Conservation (phyloP, 2,113 vertebrate species). For the Gyps fulvus region DNA sequence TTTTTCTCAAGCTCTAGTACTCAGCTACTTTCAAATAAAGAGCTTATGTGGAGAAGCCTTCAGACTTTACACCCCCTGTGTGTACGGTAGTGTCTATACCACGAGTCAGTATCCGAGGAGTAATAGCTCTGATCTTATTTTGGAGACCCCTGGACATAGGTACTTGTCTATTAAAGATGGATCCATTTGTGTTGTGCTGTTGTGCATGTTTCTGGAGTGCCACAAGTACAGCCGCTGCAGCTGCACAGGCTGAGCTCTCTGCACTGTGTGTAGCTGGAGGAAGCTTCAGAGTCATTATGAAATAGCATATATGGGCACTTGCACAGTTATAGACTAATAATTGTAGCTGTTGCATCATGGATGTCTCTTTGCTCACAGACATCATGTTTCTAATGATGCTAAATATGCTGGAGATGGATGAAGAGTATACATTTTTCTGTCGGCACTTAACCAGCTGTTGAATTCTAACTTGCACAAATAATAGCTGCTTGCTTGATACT, state of each 20-base stretch:
- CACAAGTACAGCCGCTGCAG: neutral
- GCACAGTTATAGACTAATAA: no score
- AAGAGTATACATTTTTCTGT: neutral
- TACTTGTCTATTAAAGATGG: rapidly evolving
- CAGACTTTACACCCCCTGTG: no score
- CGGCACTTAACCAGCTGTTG: neutral
- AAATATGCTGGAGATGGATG: neutral
- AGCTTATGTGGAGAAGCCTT: neutral
- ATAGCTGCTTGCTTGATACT: neutral
- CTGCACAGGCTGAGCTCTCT: neutral
- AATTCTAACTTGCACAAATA: neutral
- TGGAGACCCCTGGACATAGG: rapidly evolving
- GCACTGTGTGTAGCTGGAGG: neutral
- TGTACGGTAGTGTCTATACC: neutral
- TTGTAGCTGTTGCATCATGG: neutral
- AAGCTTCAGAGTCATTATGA: neutral
- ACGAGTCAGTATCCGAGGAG: rapidly evolving
- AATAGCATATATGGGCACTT: neutral
- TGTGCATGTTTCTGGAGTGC: neutral
- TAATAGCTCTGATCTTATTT: rapidly evolving
- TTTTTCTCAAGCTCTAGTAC: neutral
- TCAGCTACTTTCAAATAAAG: neutral
- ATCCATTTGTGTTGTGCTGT: rapidly evolving
- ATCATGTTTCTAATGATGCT: neutral
- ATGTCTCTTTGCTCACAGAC: neutral